phyloP scores from a whole-genome alignment of 2,113 vertebrate species.

The Xiphias gladius region DNA sequence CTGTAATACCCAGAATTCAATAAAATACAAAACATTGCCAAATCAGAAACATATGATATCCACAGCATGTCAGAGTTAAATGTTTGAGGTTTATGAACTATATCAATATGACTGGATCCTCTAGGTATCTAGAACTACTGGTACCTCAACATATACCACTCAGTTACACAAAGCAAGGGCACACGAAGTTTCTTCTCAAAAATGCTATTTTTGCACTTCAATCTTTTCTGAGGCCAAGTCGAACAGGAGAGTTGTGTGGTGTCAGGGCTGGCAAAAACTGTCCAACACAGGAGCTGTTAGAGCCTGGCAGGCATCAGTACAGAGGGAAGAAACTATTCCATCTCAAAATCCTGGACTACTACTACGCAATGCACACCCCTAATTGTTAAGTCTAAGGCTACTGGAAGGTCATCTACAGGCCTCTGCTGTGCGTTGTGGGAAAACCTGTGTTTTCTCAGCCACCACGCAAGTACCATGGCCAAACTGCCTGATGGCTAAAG shows the following conservation, averaged over 20 bases:
- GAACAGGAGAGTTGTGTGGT: constrained; percentile 49
- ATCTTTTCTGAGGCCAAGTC: constrained; percentile 3
- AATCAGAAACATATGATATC: neutral
- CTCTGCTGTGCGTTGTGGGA: neutral
- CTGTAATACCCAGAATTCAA: neutral
- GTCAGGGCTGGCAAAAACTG: constrained; percentile 47
- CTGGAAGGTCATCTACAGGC: neutral
- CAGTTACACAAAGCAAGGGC: neutral
- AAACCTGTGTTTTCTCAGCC: neutral
- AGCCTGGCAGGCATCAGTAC: constrained; percentile 30
- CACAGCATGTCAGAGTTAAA: neutral
- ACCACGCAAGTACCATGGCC: neutral
- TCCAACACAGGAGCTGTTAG: constrained; percentile 34
- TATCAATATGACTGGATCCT: neutral
- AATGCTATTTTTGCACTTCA: constrained; percentile 19
- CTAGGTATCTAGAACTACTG: constrained; percentile 8
- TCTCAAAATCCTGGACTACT: constrained; percentile 31
- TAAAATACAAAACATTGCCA: neutral
- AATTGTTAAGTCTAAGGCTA: constrained; percentile 14
- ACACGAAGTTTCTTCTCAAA: constrained; percentile 3
- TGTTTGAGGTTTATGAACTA: neutral
- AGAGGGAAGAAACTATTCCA: constrained; percentile 24
- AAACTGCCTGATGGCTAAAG: neutral
- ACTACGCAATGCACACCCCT: neutral
- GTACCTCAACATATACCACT: neutral